A percentile compares a stretch with the other conserved stretches of the same genome.
Evolutionary conservation across 2,113 vertebrate species (phyloP).

Genomic region (Phylloscopus whistleri): DNA sequence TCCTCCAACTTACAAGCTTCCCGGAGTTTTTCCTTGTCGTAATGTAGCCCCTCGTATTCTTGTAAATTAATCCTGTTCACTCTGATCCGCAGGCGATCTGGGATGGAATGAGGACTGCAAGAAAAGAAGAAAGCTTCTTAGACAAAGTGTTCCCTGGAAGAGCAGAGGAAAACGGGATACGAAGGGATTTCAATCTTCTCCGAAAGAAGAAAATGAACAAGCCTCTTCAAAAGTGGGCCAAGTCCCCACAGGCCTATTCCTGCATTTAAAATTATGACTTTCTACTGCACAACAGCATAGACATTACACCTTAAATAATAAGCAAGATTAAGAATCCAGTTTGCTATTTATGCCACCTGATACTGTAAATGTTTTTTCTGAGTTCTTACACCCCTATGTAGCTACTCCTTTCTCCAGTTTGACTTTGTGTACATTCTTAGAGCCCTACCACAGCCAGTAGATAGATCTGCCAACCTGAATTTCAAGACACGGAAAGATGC

Average conservation of each 20-base stretch:
- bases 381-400: background rate
- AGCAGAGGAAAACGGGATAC: background rate
- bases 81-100: conserved; percentile 91
- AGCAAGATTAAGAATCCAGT: background rate
- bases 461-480: background rate
- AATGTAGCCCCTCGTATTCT: conserved; percentile 93
- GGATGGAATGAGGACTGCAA: conserved; percentile 89
- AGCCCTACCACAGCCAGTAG: background rate
- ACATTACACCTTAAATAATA: background rate
- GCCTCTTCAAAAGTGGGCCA: background rate
- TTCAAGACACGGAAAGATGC: background rate
- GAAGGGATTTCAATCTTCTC: background rate
- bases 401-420: background rate
- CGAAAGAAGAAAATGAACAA: background rate
- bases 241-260: background rate
- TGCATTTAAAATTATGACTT: background rate
- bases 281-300: background rate
- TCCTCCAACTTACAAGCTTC: conserved; percentile 88
- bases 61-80: conserved; percentile 94
- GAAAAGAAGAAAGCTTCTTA: conserved; percentile 59
- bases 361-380: background rate
- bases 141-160: background rate
- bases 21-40: conserved; percentile 92
- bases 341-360: background rate
- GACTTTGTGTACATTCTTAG: background rate